Conservation (phyloP, 2,797 vertebrate genomes). For the Propithecus deckenii region DNA sequence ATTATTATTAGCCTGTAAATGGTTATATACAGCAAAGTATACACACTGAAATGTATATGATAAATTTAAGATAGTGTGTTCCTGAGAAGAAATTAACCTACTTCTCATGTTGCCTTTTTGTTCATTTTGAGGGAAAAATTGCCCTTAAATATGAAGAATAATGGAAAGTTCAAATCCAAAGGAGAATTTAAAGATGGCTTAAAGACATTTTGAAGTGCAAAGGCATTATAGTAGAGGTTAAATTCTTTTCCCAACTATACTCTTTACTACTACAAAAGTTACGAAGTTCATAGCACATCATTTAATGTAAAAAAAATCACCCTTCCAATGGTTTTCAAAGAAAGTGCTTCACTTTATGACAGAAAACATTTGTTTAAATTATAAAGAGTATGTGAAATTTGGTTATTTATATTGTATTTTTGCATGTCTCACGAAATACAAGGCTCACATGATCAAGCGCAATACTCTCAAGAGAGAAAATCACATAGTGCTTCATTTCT, state of each 20-base stretch:
- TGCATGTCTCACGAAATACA: background rate
- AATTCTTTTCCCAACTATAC: background rate
- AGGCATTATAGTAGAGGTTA: background rate
- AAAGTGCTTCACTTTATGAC: background rate
- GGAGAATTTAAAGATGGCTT: background rate
- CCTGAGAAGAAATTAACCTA: background rate
- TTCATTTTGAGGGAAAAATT: background rate
- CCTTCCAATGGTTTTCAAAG: background rate
- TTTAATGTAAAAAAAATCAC: background rate
- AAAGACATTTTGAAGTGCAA: background rate
- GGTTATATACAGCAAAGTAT: background rate
- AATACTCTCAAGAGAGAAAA: background rate
- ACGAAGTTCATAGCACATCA: background rate
- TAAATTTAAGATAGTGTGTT: background rate
- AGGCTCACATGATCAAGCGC: background rate
- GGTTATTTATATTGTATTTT: background rate
- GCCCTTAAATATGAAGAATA: background rate
- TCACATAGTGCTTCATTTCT: background rate
- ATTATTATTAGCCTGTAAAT: background rate
- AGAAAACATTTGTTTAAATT: background rate
- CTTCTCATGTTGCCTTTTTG: background rate
- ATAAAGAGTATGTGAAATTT: background rate
- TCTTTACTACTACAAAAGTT: background rate
- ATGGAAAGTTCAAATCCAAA: background rate
- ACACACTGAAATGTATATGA: background rate